phyloP scores from a whole-genome alignment of 2,113 vertebrate genomes.

The Ptychochromis oligacanthus region DNA sequence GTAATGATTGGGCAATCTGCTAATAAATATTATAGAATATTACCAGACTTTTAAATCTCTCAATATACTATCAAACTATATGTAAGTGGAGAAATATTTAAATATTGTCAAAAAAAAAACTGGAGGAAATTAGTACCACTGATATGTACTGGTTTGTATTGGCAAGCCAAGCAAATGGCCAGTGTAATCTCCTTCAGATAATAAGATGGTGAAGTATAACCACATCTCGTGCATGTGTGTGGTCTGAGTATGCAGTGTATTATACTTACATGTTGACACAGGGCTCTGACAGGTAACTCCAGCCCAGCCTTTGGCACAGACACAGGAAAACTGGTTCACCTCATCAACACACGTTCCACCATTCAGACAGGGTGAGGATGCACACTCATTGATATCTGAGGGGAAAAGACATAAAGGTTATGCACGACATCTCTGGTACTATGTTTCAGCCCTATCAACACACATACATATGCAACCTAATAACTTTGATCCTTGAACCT shows the following conservation, averaged over 20 bases:
- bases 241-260: slow-evolving; percentile 8
- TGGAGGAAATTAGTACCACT: not conserved
- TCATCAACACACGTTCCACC: slow-evolving; percentile 85
- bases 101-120: not conserved
- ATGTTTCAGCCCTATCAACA: not conserved
- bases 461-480: slow-evolving; percentile 43
- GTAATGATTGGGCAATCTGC: not conserved
- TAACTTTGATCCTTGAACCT: slow-evolving; percentile 48
- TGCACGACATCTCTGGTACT: not conserved
- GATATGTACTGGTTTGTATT: slow-evolving; percentile 36
- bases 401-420: slow-evolving; percentile 36
- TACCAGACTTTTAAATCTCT: not conserved
- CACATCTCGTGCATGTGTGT: not conserved
- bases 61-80: not conserved
- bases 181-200: slow-evolving; percentile 24
- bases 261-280: slow-evolving; percentile 80
- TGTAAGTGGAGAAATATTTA: not conserved
- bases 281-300: slow-evolving; percentile 84
- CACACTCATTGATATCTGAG: slow-evolving; percentile 84
- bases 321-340: slow-evolving; percentile 81
- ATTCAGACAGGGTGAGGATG: slow-evolving; percentile 83
- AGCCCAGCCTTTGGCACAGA: slow-evolving; percentile 84
- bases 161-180: slow-evolving; percentile 27
- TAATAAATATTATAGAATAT: not conserved
- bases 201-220: not conserved